These are phyloP conservation scores for Protomyctophum bolini DNA, from an alignment of 2,113 vertebrate species.

Conservation along the genomic window DNA sequence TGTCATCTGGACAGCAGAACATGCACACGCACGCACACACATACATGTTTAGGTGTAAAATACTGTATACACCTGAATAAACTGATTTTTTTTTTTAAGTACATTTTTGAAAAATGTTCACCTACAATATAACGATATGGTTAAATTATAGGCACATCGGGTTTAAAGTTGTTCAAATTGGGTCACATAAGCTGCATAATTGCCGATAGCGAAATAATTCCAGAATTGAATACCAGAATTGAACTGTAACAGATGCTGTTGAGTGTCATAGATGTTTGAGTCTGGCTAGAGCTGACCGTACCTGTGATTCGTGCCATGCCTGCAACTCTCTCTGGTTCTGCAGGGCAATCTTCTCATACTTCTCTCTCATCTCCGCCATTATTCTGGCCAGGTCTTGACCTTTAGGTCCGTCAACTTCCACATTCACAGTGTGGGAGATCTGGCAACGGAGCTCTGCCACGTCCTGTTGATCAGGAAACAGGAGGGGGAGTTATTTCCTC, in stretches of 20 bases:
- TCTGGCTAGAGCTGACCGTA: constrained; percentile 41
- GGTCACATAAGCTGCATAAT: too few relatives aligned
- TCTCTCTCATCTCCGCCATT: constrained; percentile 85
- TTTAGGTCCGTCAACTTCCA: constrained; percentile 86
- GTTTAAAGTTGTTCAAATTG: too few relatives aligned
- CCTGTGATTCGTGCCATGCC: constrained; percentile 83
- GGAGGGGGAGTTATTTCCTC: constrained; percentile 44
- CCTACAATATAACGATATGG: too few relatives aligned
- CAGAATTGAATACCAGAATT: background rate
- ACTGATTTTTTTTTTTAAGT: too few relatives aligned
- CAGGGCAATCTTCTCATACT: constrained; percentile 84
- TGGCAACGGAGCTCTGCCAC: constrained; percentile 77
- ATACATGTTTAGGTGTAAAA: too few relatives aligned
- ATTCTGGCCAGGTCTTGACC: constrained; percentile 83
- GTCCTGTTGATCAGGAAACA: constrained; percentile 76
- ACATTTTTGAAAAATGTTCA: too few relatives aligned
- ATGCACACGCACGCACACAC: constrained; percentile 38
- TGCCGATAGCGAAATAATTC: too few relatives aligned
- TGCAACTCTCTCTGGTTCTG: constrained; percentile 87
- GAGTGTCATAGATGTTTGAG: too few relatives aligned
- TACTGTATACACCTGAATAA: too few relatives aligned
- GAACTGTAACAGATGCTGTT: background rate
- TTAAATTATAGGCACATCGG: too few relatives aligned
- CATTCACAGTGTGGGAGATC: constrained; percentile 76
- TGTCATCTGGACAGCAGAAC: constrained; percentile 70